These are phyloP conservation scores for Aphyosemion australe DNA, from an alignment of 2,113 vertebrate genomes.

Conservation along the genomic window DNA sequence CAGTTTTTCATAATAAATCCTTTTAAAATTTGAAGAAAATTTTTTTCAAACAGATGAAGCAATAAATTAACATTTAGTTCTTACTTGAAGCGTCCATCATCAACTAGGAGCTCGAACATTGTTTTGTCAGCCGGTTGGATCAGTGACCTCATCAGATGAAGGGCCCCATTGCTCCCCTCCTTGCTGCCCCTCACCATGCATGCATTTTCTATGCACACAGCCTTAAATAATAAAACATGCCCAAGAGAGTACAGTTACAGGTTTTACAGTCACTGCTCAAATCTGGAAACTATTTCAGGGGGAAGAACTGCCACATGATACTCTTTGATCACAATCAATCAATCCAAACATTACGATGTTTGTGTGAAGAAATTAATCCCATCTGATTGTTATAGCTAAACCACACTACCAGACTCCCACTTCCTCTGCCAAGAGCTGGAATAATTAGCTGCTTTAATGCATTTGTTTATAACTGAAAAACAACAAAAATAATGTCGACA, in stretches of 20 bases:
- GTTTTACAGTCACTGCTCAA: background rate
- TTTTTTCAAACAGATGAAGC: background rate
- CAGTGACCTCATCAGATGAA: conserved; percentile 88
- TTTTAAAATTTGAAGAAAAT: too few species aligned
- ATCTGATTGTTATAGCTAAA: conserved; percentile 32
- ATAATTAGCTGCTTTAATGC: conserved; percentile 36
- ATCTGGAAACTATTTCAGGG: conserved; percentile 29
- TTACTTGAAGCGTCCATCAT: conserved; percentile 93
- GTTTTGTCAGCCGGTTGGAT: conserved; percentile 87
- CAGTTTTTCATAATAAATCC: too few species aligned
- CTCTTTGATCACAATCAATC: conserved; percentile 34
- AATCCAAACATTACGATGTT: conserved; percentile 12
- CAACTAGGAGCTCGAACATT: conserved; percentile 82
- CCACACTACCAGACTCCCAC: conserved; percentile 6
- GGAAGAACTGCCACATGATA: background rate
- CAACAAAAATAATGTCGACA: conserved; percentile 25
- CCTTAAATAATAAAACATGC: conserved; percentile 68
- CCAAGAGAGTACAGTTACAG: conserved; percentile 9
- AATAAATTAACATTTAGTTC: background rate
- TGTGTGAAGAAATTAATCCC: conserved; percentile 13
- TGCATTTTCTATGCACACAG: conserved; percentile 94
- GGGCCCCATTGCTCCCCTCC: conserved; percentile 90
- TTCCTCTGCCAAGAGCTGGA: conserved; percentile 26
- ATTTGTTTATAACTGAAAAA: conserved; percentile 34
- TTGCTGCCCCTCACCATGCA: conserved; percentile 94